A percentile compares a stretch with the other conserved stretches of the same genome.
Evolutionary conservation across 2,888 invertebrate species (phyloP).

Genomic region (Elmis aenea): DNA sequence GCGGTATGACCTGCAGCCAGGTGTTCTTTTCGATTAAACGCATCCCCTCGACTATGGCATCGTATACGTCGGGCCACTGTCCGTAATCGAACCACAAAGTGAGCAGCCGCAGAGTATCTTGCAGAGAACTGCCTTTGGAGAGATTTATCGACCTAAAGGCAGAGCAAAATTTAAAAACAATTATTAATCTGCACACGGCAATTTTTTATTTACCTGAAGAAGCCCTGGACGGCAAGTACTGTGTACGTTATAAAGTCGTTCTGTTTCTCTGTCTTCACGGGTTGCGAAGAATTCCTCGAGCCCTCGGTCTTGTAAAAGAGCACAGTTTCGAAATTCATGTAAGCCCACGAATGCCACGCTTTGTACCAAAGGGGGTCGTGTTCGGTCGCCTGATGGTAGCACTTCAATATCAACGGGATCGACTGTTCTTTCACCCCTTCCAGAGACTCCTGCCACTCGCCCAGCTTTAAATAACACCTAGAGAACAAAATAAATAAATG

Average conservation of each 20-base stretch:
- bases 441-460: conserved; percentile 89
- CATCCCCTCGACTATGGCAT: conserved; percentile 88
- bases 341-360: conserved; percentile 98
- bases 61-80: conserved; percentile 88
- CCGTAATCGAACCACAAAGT: conserved; percentile 99
- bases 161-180: conserved; percentile 3
- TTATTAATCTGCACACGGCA: conserved; percentile 1
- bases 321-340: conserved; percentile 96
- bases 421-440: conserved; percentile 75
- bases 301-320: conserved; percentile 52
- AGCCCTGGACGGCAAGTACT: conserved; percentile 91
- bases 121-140: conserved; percentile 87
- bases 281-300: conserved; percentile 25
- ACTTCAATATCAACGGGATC: conserved; percentile 68
- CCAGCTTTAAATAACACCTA: conserved; percentile 84
- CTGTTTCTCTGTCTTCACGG: conserved; percentile 21
- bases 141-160: conserved; percentile 76
- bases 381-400: conserved; percentile 78
- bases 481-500: conserved; percentile 10
- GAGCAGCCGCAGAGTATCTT: conserved; percentile 89
- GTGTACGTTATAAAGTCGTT: conserved; percentile 69
- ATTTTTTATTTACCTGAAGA: conserved; percentile 61
- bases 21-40: conserved; percentile 93
- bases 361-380: conserved; percentile 89
- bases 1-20: conserved; percentile 99